Conservation (phyloP, 2,113 vertebrate species). For the Oreochromis niloticus region DNA sequence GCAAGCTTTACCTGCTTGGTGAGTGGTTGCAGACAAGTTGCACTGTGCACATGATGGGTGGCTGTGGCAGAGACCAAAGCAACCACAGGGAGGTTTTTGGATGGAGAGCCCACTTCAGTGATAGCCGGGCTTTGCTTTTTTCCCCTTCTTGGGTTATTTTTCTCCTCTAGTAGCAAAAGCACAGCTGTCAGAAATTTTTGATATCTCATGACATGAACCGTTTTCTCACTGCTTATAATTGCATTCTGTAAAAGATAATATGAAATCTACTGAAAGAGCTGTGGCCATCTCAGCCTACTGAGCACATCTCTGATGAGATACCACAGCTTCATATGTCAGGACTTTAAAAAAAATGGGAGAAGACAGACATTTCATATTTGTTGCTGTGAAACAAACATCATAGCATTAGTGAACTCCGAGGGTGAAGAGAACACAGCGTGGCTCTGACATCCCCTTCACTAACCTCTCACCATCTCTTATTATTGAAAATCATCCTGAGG, state of each 20-base stretch:
- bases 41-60: not conserved
- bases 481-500: not conserved
- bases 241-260: not conserved
- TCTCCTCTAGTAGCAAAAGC: not conserved
- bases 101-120: not conserved
- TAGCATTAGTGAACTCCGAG: not conserved
- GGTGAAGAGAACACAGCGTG: slow-evolving; percentile 16
- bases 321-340: slow-evolving; percentile 5
- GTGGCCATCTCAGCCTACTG: not conserved
- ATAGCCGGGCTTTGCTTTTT: not conserved
- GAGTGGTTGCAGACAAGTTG: not conserved
- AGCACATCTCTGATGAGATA: not conserved
- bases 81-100: not conserved
- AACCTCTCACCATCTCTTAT: slow-evolving; percentile 35
- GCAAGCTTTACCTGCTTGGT: not conserved
- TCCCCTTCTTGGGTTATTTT: not conserved
- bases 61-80: not conserved
- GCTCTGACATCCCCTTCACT: slow-evolving; percentile 29
- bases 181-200: not conserved
- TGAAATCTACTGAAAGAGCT: not conserved
- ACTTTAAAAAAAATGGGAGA: not conserved
- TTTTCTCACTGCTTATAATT: not conserved
- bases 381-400: slow-evolving; percentile 21
- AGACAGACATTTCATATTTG: slow-evolving; percentile 10
- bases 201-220: not conserved